phyloP scores from a whole-genome alignment of 2,797 vertebrate species.

The Cynopterus sphinx region DNA sequence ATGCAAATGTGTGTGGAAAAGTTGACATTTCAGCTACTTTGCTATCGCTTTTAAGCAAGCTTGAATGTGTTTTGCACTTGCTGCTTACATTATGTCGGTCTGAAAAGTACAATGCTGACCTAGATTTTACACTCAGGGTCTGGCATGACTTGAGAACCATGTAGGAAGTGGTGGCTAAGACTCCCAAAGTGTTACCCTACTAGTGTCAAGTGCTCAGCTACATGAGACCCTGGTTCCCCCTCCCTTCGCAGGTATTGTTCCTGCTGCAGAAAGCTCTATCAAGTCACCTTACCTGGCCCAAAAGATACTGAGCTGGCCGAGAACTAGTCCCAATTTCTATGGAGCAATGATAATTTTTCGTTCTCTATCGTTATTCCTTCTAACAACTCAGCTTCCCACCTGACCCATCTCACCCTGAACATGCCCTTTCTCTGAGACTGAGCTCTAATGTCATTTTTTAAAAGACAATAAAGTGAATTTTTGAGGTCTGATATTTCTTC shows the following conservation, averaged over 20 bases:
- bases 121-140: constrained; percentile 13
- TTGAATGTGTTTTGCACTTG: constrained; percentile 10
- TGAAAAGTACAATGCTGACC: constrained; percentile 11
- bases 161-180: background rate
- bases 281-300: background rate
- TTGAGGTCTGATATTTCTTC: background rate
- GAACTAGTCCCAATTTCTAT: background rate
- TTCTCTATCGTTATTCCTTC: background rate
- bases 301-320: background rate
- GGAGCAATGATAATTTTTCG: background rate
- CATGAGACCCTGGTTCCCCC: background rate
- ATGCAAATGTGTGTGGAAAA: constrained; percentile 4
- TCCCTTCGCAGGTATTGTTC: background rate
- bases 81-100: background rate
- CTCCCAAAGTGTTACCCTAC: background rate
- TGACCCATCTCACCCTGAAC: background rate
- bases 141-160: background rate
- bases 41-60: background rate
- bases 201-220: background rate
- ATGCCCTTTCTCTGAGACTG: background rate
- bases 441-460: background rate
- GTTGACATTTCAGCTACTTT: constrained; percentile 5
- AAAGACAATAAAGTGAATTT: background rate
- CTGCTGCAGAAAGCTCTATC: background rate
- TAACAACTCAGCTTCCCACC: background rate